Conservation (phyloP, 2,888 invertebrate species). For the Amblyjoppa fuscipennis region DNA sequence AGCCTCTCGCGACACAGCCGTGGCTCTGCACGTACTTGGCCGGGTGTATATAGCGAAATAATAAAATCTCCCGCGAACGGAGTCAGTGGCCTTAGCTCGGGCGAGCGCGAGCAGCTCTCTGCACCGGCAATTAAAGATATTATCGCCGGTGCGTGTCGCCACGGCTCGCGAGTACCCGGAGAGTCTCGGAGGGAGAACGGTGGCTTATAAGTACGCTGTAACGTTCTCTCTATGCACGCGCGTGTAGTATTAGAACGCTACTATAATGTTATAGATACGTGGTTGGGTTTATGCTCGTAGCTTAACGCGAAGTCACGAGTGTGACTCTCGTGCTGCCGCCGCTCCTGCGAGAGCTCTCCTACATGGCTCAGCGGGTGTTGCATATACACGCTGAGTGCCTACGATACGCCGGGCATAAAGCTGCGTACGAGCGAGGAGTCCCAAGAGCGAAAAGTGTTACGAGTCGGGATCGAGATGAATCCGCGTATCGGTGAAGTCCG, state of each 20-base stretch:
- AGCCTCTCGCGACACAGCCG: conserved; percentile 30
- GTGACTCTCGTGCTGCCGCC: conserved; percentile 44
- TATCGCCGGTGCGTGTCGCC: conserved; percentile 83
- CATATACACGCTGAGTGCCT: neutral
- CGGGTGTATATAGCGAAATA: conserved; percentile 55
- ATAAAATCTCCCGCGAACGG: conserved; percentile 61
- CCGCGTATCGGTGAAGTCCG: neutral
- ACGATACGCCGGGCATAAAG: conserved; percentile 30
- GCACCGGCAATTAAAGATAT: conserved; percentile 83
- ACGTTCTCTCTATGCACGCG: conserved; percentile 33
- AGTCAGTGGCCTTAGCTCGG: conserved; percentile 68
- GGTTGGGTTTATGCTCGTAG: conserved; percentile 39
- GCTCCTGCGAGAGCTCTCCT: conserved; percentile 1
- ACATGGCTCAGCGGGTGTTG: conserved; percentile 32
- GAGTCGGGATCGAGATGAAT: conserved; percentile 1
- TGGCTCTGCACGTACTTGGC: conserved; percentile 6
- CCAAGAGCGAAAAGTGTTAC: conserved; percentile 28
- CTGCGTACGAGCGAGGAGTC: conserved; percentile 22
- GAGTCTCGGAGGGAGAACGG: conserved; percentile 36
- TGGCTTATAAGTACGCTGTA: conserved; percentile 56
- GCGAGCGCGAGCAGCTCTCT: conserved; percentile 49
- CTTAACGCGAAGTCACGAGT: conserved; percentile 65
- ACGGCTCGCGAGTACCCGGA: conserved; percentile 67
- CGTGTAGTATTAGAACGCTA: conserved; percentile 44
- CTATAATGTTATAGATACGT: conserved; percentile 60